Evolutionary conservation across 23 tunicate species (phyloP).

Genomic region (Trididemnum clinides): DNA sequence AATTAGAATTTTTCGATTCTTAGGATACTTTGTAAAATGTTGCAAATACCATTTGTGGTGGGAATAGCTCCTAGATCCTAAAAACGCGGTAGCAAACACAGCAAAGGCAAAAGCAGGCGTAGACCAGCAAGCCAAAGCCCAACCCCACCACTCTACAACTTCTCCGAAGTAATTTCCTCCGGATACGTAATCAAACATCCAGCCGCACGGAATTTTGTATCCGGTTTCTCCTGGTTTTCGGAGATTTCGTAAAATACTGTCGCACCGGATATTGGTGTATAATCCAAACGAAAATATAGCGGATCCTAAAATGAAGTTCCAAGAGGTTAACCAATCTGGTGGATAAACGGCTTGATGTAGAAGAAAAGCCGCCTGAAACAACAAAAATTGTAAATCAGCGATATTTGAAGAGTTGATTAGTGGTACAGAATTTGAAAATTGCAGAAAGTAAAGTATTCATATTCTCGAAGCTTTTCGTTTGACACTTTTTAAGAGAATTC

Average conservation of each 20-base stretch:
- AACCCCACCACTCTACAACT: constrained; percentile 69
- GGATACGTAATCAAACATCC: constrained; percentile 71
- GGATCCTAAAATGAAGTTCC: constrained; percentile 71
- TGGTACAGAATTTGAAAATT: no score
- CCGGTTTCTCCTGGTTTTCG: constrained; percentile 86
- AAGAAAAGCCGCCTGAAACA: constrained; percentile 33
- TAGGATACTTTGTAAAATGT: constrained; percentile 64
- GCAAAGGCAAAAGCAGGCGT: constrained; percentile 79
- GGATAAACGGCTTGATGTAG: constrained; percentile 49
- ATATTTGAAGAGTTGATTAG: background rate
- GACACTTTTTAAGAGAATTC: no score
- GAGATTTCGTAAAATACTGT: constrained; percentile 59
- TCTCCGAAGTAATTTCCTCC: constrained; percentile 79
- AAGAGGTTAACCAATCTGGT: constrained; percentile 40
- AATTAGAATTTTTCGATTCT: constrained; percentile 57
- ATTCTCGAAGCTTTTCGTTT: no score
- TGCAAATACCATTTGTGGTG: constrained; percentile 75
- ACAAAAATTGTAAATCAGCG: background rate
- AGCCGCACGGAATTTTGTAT: constrained; percentile 76
- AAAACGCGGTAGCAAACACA: constrained; percentile 48
- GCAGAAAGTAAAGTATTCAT: no score
- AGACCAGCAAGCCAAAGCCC: constrained; percentile 78
- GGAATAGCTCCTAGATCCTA: constrained; percentile 73
- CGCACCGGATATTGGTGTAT: constrained; percentile 66
- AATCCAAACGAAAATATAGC: constrained; percentile 59